A percentile compares a stretch with the other conserved stretches of the same genome.
phyloP scores from a whole-genome alignment of 2,888 invertebrate species.

The Pandemis cinnamomeana region DNA sequence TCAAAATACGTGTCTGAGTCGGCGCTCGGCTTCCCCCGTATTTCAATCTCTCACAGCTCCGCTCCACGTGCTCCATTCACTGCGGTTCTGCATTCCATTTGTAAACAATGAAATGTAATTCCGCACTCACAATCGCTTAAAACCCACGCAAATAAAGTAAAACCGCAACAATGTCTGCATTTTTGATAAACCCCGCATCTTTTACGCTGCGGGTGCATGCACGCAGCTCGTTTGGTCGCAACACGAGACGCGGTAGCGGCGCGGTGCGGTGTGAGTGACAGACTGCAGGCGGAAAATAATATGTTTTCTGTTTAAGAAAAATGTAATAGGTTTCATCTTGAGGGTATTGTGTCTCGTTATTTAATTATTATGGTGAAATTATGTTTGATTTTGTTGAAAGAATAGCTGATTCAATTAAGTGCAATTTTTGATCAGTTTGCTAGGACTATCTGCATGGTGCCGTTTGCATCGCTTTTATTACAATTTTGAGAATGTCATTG shows the following conservation, averaged over 20 bases:
- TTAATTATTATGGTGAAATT: not conserved
- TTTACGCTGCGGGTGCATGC: not conserved
- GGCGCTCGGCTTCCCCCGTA: not conserved
- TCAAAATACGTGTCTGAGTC: not conserved
- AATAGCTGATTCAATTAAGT: too few species aligned
- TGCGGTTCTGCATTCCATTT: conserved; percentile 33
- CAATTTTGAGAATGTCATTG: too few species aligned
- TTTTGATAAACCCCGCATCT: conserved; percentile 35
- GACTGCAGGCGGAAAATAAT: not conserved
- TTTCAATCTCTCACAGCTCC: conserved; percentile 3
- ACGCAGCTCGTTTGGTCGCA: not conserved
- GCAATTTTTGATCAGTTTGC: too few species aligned
- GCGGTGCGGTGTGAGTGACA: conserved; percentile 22
- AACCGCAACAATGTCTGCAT: conserved; percentile 38
- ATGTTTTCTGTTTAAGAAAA: not conserved
- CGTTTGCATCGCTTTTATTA: too few species aligned
- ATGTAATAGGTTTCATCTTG: not conserved
- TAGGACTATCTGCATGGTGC: too few species aligned
- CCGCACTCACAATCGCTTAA: conserved; percentile 37
- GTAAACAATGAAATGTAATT: conserved; percentile 41
- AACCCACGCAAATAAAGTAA: conserved; percentile 35
- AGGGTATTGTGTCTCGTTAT: not conserved
- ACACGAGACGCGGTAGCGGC: not conserved
- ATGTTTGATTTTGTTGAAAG: not conserved
- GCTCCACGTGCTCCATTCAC: conserved; percentile 12